Evolutionary conservation across 2,888 invertebrate species (phyloP).

Genomic region (Cephus sareptanus): DNA sequence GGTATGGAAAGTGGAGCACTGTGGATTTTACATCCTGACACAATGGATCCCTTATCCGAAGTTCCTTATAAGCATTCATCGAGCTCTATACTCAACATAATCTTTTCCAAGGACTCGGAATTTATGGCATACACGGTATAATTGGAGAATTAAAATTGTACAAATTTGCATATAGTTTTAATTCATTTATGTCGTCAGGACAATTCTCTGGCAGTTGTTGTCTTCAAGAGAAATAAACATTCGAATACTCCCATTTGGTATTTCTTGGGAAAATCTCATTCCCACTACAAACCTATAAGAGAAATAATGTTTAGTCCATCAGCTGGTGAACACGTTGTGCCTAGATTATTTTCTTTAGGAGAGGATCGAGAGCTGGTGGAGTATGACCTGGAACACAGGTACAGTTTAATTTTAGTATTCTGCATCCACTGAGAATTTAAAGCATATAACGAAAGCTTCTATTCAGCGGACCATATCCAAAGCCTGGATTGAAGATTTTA

Average conservation of each 20-base stretch:
- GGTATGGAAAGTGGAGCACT: conserved; percentile 72
- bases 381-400: conserved; percentile 70
- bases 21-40: conserved; percentile 72
- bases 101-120: conserved; percentile 69
- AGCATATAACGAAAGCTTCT: not conserved
- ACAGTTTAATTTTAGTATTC: conserved; percentile 8
- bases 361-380: conserved; percentile 72
- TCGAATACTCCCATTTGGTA: conserved; percentile 65
- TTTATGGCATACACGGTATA: conserved; percentile 71
- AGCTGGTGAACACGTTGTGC: conserved; percentile 58
- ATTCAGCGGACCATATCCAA: conserved; percentile 48
- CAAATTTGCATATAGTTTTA: not conserved
- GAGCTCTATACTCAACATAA: conserved; percentile 67
- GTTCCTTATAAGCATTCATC: conserved; percentile 67
- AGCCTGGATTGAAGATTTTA: conserved; percentile 48
- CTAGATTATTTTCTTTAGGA: conserved; percentile 71
- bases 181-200: conserved; percentile 65
- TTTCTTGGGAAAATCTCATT: conserved; percentile 72
- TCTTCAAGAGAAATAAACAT: conserved; percentile 57
- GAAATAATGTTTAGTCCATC: conserved; percentile 70
- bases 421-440: not conserved
- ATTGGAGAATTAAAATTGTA: not conserved
- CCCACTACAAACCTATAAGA: conserved; percentile 72
- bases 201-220: conserved; percentile 67
- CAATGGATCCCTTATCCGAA: conserved; percentile 67